phyloP scores from a whole-genome alignment of 2,888 invertebrate genomes.

The Acleris cristana region DNA sequence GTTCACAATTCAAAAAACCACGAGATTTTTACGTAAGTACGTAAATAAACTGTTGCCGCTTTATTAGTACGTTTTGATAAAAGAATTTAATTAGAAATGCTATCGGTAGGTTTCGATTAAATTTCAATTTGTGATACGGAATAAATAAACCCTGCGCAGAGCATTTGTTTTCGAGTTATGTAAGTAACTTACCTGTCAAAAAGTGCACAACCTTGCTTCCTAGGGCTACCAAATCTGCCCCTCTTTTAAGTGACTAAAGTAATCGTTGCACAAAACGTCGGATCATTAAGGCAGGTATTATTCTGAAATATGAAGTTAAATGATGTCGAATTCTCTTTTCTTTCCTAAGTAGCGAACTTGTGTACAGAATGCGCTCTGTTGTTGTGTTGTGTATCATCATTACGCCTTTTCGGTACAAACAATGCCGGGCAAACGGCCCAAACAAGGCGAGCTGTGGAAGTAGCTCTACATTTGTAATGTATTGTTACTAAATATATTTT shows the following conservation, averaged over 20 bases:
- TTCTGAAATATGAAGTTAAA: too few species aligned
- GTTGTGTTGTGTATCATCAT: constrained; percentile 12
- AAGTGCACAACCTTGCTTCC: background rate
- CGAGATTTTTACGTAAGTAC: constrained; percentile 26
- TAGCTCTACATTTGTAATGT: constrained; percentile 8
- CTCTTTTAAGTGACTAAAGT: background rate
- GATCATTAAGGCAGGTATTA: too few species aligned
- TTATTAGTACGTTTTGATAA: constrained; percentile 8
- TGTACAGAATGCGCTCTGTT: constrained; percentile 1
- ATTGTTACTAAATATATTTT: background rate
- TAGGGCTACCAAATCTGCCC: background rate
- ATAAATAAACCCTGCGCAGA: background rate
- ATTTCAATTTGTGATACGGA: constrained; percentile 3
- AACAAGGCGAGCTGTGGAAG: constrained; percentile 7
- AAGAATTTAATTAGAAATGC: constrained; percentile 7
- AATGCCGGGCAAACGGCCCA: constrained; percentile 4
- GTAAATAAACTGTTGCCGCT: constrained; percentile 11
- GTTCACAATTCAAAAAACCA: background rate
- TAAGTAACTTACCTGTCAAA: constrained; percentile 19
- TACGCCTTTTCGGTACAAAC: constrained; percentile 1
- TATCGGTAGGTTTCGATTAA: constrained; percentile 9
- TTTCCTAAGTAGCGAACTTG: too few species aligned
- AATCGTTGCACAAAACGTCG: background rate
- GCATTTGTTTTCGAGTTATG: constrained; percentile 8
- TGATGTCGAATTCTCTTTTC: too few species aligned